Base-by-base conservation (phyloP, 2,888 invertebrate species). In the Drosophila subquinaria region DNA sequence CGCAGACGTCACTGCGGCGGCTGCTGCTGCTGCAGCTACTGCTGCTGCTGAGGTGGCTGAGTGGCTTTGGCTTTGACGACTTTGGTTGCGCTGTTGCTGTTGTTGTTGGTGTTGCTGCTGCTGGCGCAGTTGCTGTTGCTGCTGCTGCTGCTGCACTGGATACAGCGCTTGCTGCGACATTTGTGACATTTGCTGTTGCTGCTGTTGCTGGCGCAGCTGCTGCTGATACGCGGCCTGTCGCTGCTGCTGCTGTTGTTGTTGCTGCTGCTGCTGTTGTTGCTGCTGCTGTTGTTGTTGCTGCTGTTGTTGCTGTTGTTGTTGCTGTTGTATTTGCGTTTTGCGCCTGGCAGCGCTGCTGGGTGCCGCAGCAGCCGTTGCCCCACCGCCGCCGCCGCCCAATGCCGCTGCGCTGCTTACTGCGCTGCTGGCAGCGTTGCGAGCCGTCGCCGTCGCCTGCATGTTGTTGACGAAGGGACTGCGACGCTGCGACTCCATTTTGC, bases 401-500 rank as follows among this genome's bases (percentile, higher is more conserved):
- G 91, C 76, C 3, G 75, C 78, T 8, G 75, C 73, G 20, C 76
- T 86, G 77, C 65, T 80, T 45, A 91, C 90, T n/a, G 92, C 91
- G 60, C 92, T 93, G 79, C 92, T 93, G 51, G 67, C 81, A 10
- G 82, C 77, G 57, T 92, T 93, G 51, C 93, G 92, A 0, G 73
- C 79, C n/a, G 55, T 66, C 52, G 94, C 94, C 42, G 94, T 94
- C 70, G 94, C 94, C 79, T 96, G 96, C 93, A 97, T 94, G 93
- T 97, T 97, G 94, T 97, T 97, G 81, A 97, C 95, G 93, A 97
- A 97, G 52, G 96, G 96, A 92, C 96, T 96, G 73, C 96, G 95
- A 84, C 96, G 94, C 92, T 96, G 96, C 90, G 96, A 96, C 92
- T 97, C 97, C 94, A 97, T 96, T 93, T 97, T 96, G 86, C 97